Evolutionary conservation across 92 coral and sea anemone species (phyloP).

Genomic region (Bergia sp.): DNA sequence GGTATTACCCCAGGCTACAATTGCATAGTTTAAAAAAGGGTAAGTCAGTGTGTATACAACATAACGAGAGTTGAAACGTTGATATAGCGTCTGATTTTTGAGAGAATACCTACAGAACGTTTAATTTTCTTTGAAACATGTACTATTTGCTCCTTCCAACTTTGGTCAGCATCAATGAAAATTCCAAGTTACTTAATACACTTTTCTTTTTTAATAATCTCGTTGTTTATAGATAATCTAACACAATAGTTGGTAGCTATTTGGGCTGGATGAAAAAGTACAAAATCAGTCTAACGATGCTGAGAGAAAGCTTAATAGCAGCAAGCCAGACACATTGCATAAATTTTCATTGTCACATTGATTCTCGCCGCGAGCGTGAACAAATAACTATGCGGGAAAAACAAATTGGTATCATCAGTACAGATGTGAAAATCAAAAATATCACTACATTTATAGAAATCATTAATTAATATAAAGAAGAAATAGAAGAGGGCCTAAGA

Average conservation of each 20-base stretch:
- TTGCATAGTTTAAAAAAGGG: constrained; percentile 64
- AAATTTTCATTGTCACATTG: background rate
- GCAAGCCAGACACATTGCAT: constrained; percentile 38
- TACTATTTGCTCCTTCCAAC: constrained; percentile 52
- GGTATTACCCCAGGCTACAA: constrained; percentile 53
- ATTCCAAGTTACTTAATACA: background rate
- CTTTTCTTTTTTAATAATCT: constrained; percentile 40
- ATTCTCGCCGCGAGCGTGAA: background rate
- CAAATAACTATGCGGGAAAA: background rate
- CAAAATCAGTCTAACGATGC: constrained; percentile 50
- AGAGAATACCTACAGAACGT: constrained; percentile 54
- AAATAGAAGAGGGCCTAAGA: constrained; percentile 1
- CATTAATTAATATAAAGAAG: constrained; percentile 31
- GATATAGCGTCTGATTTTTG: constrained; percentile 59
- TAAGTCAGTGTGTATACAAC: constrained; percentile 59
- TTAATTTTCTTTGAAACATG: constrained; percentile 49
- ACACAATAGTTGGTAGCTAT: constrained; percentile 4
- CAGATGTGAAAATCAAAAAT: background rate
- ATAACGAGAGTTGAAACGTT: constrained; percentile 38
- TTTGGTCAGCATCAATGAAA: constrained; percentile 49
- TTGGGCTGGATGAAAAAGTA: constrained; percentile 54
- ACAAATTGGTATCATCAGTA: background rate
- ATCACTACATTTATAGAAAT: background rate
- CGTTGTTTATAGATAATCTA: constrained; percentile 33
- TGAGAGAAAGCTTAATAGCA: constrained; percentile 56